A percentile compares a stretch with the other conserved stretches of the same genome.
Evolutionary conservation across 2,888 invertebrate species (phyloP).

Genomic region (Scaeva pyrastri): DNA sequence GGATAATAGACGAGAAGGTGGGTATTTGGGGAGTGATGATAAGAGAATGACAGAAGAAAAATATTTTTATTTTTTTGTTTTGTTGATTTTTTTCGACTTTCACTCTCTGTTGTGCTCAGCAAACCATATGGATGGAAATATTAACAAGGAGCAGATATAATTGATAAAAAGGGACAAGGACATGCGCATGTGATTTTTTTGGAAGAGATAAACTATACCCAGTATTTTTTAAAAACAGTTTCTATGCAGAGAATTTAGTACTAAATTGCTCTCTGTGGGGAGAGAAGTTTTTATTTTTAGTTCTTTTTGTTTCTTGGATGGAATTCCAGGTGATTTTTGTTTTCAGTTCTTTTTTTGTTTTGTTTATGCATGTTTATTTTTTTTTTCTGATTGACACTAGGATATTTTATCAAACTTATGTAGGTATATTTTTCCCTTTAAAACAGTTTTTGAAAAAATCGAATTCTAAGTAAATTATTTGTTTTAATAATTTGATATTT

Average conservation of each 20-base stretch:
- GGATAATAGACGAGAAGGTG: conserved; percentile 55
- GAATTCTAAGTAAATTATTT: too few species aligned
- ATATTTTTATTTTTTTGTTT: conserved; percentile 22
- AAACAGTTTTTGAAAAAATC: too few species aligned
- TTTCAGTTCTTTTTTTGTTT: conserved; percentile 43
- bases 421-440: too few species aligned
- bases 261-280: conserved; percentile 19
- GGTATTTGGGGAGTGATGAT: conserved; percentile 56
- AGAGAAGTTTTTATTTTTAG: not conserved
- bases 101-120: conserved; percentile 56
- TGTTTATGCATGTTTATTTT: not conserved
- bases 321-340: not conserved
- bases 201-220: conserved; percentile 29
- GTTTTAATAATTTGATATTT: too few species aligned
- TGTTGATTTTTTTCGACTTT: conserved; percentile 48
- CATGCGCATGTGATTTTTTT: conserved; percentile 20
- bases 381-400: too few species aligned
- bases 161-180: conserved; percentile 6
- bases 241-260: conserved; percentile 18
- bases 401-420: too few species aligned
- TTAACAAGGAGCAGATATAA: conserved; percentile 18
- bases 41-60: conserved; percentile 39
- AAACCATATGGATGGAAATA: not conserved
- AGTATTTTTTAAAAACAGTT: conserved; percentile 12
- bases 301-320: not conserved